These are phyloP conservation scores for Eumacrocentrus americanus DNA, from an alignment of 2,888 invertebrate genomes.

Conservation along the genomic window DNA sequence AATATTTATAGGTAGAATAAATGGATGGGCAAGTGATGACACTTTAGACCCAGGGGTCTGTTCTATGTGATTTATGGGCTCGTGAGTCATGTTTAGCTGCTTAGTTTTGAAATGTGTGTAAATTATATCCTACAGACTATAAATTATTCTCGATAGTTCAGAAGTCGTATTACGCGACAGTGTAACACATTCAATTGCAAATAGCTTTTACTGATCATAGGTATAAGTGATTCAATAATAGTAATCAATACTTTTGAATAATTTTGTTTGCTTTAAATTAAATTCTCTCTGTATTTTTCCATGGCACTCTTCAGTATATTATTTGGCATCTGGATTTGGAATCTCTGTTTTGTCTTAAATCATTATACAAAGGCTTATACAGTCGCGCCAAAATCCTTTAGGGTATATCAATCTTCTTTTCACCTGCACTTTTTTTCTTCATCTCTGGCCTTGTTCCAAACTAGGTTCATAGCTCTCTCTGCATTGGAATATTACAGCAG, in stretches of 20 bases:
- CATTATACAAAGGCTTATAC: neutral
- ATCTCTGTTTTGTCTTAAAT: no score
- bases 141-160: neutral
- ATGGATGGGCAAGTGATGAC: neutral
- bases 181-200: no score
- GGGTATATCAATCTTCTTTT: slow-evolving; percentile 30
- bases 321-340: no score
- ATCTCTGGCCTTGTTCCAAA: slow-evolving; percentile 30
- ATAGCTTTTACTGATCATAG: no score
- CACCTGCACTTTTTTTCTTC: slow-evolving; percentile 29
- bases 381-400: slow-evolving; percentile 5
- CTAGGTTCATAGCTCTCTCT: neutral
- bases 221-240: no score
- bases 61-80: neutral
- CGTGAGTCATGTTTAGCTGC: neutral
- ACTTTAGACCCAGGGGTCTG: neutral
- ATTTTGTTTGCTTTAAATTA: no score
- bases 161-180: no score
- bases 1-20: neutral
- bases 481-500: neutral
- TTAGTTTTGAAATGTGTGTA: neutral
- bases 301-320: no score
- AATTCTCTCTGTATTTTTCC: no score
- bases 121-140: neutral
- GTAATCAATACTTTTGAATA: no score